Base-by-base conservation (phyloP, 2,797 vertebrate genomes). In the Notoglanidium macrostoma region DNA sequence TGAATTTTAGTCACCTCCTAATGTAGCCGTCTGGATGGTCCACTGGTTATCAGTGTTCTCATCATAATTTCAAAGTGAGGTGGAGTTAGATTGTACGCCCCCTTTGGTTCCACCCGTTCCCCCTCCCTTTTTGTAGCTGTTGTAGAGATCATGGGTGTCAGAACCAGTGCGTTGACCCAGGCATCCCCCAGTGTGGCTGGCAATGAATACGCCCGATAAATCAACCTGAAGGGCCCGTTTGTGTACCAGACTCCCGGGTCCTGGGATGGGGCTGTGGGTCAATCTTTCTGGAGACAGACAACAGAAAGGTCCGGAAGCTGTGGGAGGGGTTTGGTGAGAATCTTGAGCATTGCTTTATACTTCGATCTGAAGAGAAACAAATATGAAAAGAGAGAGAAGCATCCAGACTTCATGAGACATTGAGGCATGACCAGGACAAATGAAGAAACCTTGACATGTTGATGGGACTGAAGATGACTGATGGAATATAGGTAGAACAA, bases 171-270 rank as follows among this genome's bases (percentile, higher is more conserved):
- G 89, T 88, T 91, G 91, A 92, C 89, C 88, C 74, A 90, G 74
- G 87, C 83, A 87, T 90, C 84, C 86, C 89, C 70, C 87, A 85
- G 83, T 88, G 78, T 83, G 86, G 85, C 90, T 91, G 91, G 79
- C 73, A 90, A 85, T 95, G 94, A 96, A 96, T 94, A 93, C 92
- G 87, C 87, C 89, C 94, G 95, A 96, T 96, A 95, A 96, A 96
- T 96, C 95, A 96, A 92, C 91, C 93, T 95, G 95, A 95, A 92
- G 94, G 94, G 91, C 89, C 90, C 46, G 94, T 95, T 94, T 94
- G 94, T 93, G 85, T 89, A 89, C 85, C 92, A 91, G 91, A 91
- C 92, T 94, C 93, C 89, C 85, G 91, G 94, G 94, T 95, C 95
- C 95, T 95, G 95, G 95, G 95, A 95, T 93, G 87, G 93, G 90